Conservation (phyloP, 2,888 invertebrate genomes). For the Microlaimidae sp. region DNA sequence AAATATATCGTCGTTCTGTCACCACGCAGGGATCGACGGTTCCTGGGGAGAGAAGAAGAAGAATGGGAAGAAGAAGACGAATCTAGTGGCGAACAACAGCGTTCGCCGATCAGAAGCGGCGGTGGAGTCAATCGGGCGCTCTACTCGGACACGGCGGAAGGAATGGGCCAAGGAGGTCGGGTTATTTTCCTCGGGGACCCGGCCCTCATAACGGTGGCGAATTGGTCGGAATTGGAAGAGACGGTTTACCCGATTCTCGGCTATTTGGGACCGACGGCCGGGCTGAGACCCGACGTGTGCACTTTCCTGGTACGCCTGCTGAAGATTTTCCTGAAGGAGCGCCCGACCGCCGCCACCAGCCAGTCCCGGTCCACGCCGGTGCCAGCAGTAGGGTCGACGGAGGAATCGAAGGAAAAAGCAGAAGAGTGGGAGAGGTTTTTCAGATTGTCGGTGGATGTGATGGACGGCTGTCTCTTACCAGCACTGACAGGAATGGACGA, state of each 20-base stretch:
- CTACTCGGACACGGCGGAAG: no score
- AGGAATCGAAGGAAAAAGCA: constrained; percentile 16
- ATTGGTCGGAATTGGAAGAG: constrained; percentile 32
- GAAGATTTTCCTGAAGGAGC: constrained; percentile 40
- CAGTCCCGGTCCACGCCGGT: background rate
- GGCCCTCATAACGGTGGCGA: constrained; percentile 15
- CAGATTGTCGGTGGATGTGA: constrained; percentile 4
- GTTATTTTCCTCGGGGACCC: no score
- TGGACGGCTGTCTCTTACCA: constrained; percentile 76
- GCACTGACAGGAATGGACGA: constrained; percentile 74
- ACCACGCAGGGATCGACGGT: no score
- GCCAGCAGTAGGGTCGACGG: background rate
- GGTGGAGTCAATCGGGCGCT: no score
- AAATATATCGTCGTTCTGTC: no score
- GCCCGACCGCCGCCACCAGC: no score
- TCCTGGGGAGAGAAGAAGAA: no score
- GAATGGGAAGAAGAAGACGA: no score
- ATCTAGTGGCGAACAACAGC: no score
- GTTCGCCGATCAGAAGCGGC: no score
- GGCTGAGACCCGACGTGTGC: constrained; percentile 69
- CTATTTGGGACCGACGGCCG: constrained; percentile 67
- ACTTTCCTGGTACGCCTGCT: constrained; percentile 56
- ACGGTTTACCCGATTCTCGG: constrained; percentile 66
- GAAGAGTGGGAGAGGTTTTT: constrained; percentile 14
- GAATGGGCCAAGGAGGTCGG: no score